A percentile compares a stretch with the other conserved stretches of the same genome.
Conservation (phyloP, 2,113 vertebrate genomes). For the Rhodinocichla rosea region DNA sequence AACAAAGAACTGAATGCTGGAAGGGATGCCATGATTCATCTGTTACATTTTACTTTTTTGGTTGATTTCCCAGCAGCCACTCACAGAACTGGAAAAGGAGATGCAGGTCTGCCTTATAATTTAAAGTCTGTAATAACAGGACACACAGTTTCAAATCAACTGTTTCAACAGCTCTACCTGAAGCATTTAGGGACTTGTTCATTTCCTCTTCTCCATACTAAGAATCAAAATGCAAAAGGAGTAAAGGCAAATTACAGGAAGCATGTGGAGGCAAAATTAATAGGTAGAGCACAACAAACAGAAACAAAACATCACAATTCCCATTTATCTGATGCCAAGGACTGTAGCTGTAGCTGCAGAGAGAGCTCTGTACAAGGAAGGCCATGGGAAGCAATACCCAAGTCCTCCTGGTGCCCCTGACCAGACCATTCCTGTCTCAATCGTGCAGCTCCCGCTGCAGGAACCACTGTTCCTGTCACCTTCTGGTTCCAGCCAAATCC, state of each 20-base stretch:
- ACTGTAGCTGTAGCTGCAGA: neutral
- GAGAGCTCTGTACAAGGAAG: neutral
- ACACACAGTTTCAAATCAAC: neutral
- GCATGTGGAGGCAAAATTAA: fast-evolving
- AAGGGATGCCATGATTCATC: neutral
- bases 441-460: neutral
- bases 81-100: neutral
- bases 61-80: neutral
- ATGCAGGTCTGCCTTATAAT: neutral
- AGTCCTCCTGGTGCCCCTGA: neutral
- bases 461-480: neutral
- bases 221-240: neutral
- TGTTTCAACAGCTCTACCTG: neutral
- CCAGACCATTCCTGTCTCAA: neutral
- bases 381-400: neutral
- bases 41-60: neutral
- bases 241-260: neutral
- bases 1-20: neutral
- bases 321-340: neutral
- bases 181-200: neutral
- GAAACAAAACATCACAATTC: neutral
- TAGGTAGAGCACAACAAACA: neutral
- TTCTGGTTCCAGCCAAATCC: neutral
- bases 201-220: neutral
- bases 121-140: neutral